Evolutionary conservation across 2,888 invertebrate genomes (phyloP).

Genomic region (Heliothis peltigera): DNA sequence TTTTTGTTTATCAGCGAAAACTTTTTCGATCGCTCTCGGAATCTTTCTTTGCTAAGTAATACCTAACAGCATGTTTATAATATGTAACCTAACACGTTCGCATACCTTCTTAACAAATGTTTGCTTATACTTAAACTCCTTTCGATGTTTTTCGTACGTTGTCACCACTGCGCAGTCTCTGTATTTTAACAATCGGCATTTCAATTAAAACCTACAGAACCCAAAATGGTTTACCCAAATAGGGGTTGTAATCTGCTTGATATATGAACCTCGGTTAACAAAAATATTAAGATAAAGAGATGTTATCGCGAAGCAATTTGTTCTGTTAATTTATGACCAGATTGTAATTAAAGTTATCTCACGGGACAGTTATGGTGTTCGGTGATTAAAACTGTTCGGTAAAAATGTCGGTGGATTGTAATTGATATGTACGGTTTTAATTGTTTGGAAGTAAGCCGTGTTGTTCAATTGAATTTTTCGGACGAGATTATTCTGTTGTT

Average conservation of each 20-base stretch:
- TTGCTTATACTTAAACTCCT: too few relatives aligned
- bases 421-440: conserved; percentile 46
- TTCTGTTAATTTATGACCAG: conserved; percentile 75
- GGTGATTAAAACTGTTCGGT: conserved; percentile 42
- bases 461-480: not conserved
- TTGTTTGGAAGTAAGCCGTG: conserved; percentile 2
- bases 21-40: not conserved
- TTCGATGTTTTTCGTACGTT: too few relatives aligned
- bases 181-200: conserved; percentile 43
- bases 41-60: not conserved
- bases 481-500: not conserved
- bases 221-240: conserved; percentile 43
- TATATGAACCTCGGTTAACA: conserved; percentile 73
- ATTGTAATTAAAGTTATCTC: conserved; percentile 77
- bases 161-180: conserved; percentile 7
- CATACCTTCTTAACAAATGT: too few relatives aligned
- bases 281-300: conserved; percentile 74
- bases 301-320: conserved; percentile 76
- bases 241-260: conserved; percentile 71
- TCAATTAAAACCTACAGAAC: conserved; percentile 49
- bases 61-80: too few relatives aligned
- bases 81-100: too few relatives aligned
- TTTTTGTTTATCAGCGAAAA: not conserved
- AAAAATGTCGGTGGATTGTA: conserved; percentile 31
- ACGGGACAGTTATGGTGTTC: conserved; percentile 23